phyloP scores from a whole-genome alignment of 2,797 vertebrate species.

The Sebastes cheni region DNA sequence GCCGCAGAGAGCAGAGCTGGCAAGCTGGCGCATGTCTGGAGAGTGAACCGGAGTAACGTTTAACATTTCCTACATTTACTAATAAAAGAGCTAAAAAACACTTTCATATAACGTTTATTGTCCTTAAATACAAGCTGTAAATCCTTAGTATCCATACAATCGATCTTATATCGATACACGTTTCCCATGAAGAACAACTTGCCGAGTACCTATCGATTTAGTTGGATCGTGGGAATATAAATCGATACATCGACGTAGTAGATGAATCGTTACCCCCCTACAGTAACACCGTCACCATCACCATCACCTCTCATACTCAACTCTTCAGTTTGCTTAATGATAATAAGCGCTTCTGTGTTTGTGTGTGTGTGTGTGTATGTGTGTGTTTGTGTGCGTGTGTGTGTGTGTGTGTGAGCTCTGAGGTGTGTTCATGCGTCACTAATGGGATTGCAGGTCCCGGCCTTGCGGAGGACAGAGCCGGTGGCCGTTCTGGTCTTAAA shows the following conservation, averaged over 20 bases:
- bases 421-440: constrained; percentile 65
- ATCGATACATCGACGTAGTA: accelerated
- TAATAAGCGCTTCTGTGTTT: not conserved
- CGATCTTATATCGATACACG: no score
- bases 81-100: no score
- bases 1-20: no score
- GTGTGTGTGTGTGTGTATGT: not conserved
- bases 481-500: constrained; percentile 55
- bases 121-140: accelerated
- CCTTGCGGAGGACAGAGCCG: constrained; percentile 35
- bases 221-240: no score
- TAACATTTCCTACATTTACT: no score
- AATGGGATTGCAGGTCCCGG: constrained; percentile 62
- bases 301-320: not conserved
- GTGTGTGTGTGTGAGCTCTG: not conserved
- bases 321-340: not conserved
- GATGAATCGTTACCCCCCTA: no score
- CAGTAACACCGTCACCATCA: not conserved
- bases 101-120: no score
- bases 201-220: accelerated
- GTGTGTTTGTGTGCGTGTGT: not conserved
- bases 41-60: no score
- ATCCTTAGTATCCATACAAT: no score
- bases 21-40: no score
- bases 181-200: no score